phyloP scores from a whole-genome alignment of 2,797 vertebrate species.

The Miichthys miiuy region DNA sequence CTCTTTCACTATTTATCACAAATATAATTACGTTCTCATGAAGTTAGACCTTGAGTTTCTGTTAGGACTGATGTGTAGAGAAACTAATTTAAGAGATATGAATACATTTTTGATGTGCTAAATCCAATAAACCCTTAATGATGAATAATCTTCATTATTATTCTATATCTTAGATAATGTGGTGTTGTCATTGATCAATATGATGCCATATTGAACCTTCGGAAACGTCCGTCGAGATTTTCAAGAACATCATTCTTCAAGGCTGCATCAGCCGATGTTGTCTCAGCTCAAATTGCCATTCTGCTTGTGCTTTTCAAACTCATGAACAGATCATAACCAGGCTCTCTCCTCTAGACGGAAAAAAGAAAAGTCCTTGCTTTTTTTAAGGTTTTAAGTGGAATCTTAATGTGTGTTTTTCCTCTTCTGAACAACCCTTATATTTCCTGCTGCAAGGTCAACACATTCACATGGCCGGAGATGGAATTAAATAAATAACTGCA shows the following conservation, averaged over 20 bases:
- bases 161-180: conserved; percentile 75
- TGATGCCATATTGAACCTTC: conserved; percentile 64
- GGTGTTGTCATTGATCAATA: conserved; percentile 75
- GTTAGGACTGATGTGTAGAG: conserved; percentile 54
- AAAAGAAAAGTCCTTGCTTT: conserved; percentile 54
- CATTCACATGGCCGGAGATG: conserved; percentile 69
- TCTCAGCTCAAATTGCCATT: conserved; percentile 71
- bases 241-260: conserved; percentile 66
- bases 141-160: conserved; percentile 82
- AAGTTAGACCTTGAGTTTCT: conserved; percentile 74
- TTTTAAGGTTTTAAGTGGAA: conserved; percentile 70
- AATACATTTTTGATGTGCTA: conserved; percentile 82
- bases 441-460: conserved; percentile 82
- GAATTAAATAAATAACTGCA: conserved; percentile 84
- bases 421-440: conserved; percentile 52
- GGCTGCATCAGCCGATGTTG: conserved; percentile 62
- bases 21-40: conserved; percentile 59
- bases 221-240: conserved; percentile 67
- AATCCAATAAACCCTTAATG: conserved; percentile 80
- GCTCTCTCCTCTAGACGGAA: conserved; percentile 43
- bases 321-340: conserved; percentile 58
- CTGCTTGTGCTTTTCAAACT: conserved; percentile 55
- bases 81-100: conserved; percentile 71
- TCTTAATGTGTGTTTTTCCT: conserved; percentile 72
- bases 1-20: conserved; percentile 51